These are phyloP conservation scores for Trilocha varians DNA, from an alignment of 2,888 invertebrate species.

Conservation along the genomic window DNA sequence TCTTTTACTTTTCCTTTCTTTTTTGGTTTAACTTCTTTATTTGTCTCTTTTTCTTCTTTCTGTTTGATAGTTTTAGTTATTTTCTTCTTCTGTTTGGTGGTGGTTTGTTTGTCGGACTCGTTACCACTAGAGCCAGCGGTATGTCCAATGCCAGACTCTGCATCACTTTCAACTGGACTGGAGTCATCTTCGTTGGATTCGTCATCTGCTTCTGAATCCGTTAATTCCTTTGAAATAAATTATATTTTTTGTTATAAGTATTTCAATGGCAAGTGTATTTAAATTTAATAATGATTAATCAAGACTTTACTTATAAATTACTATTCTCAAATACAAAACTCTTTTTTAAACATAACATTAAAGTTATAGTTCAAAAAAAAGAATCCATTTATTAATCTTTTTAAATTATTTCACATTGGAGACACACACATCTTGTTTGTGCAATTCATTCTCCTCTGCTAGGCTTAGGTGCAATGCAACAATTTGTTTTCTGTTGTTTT, in stretches of 20 bases:
- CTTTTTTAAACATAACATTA: background rate
- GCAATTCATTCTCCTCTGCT: no score
- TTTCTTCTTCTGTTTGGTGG: slow-evolving; percentile 12
- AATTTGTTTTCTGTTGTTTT: no score
- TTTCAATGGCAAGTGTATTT: no score
- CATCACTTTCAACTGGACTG: slow-evolving; percentile 53
- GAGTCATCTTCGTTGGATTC: slow-evolving; percentile 31
- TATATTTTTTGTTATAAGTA: no score
- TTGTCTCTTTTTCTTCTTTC: slow-evolving; percentile 9
- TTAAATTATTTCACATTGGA: no score
- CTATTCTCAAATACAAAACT: no score
- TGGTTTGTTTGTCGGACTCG: slow-evolving; percentile 19
- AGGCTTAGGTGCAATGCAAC: no score
- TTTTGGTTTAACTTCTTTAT: slow-evolving; percentile 12
- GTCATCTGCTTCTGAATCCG: slow-evolving; percentile 42
- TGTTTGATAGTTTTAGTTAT: slow-evolving; percentile 5
- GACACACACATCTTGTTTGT: no score
- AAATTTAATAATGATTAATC: no score
- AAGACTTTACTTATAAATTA: no score
- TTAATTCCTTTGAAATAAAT: slow-evolving; percentile 38
- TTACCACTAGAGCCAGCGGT: slow-evolving; percentile 26
- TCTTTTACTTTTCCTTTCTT: slow-evolving; percentile 11
- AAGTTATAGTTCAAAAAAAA: background rate
- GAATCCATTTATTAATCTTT: slow-evolving; percentile 1
- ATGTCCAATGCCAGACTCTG: slow-evolving; percentile 41